Base-by-base conservation (phyloP, 2,797 vertebrate species). In the Acanthopagrus latus region DNA sequence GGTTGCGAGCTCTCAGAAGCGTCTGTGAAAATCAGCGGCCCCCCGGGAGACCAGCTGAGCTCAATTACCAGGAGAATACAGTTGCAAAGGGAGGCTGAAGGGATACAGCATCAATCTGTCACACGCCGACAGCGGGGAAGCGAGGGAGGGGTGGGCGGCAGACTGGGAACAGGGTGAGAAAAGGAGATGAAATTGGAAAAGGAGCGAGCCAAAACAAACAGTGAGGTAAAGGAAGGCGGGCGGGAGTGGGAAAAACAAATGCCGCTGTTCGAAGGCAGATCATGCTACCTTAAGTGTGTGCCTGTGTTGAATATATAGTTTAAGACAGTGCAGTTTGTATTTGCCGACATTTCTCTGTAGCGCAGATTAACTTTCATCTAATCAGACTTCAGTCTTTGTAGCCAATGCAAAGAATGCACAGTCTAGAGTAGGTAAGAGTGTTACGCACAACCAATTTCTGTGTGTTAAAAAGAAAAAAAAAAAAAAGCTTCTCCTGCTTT, bases 11-110 rank as follows among this genome's bases (percentile, higher is more conserved):
- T 84, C 76, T 71, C 71, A 52, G 83, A 82, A 87, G 78, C 18
- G 46, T 65, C 72, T 86, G 89, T 83, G 90, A 89, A 93, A 93
- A 91, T 91, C 90, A 84, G 78, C 20, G 70, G 68, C 85, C 89
- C 82, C 86, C 74, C 64, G 87, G 89, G 90, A 93, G 78, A 89
- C 92, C 94, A 93, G 91, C 94, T 94, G 94, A 93, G 91, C 91
- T 94, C 94, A 94, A 95, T 94, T 95, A 94, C 92, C 92, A 92
- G 90, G 93, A 93, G 93, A 94, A 95, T 92, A 92, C 91, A 91
- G 91, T 94, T 88, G 90, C 89, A 93, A 91, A 91, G 84, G 89
- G 89, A 91, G 92, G 88, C 89, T 78, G 76, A 91, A 86, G 90
- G 90, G 90, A 90, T 90, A 89, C 88, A 83, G 87, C 88, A 92